Conservation (phyloP, 2,797 vertebrate genomes). For the Catamblyrhynchus diadema region DNA sequence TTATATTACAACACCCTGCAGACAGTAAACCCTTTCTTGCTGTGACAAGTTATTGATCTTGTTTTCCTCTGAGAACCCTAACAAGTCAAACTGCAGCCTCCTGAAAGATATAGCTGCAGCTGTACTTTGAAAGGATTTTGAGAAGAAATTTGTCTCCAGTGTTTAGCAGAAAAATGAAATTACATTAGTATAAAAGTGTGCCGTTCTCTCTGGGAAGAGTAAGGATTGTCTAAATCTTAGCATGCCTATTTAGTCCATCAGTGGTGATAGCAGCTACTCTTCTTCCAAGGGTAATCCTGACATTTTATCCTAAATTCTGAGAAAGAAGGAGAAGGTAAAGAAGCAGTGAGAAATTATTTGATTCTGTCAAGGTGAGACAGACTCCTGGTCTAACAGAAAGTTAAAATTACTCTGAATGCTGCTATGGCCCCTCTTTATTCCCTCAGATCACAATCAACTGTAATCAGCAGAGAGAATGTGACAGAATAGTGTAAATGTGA, state of each 20-base stretch:
- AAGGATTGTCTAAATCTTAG: neutral
- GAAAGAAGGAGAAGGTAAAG: neutral
- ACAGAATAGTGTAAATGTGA: neutral
- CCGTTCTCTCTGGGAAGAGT: neutral
- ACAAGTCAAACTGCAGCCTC: slow-evolving; percentile 57
- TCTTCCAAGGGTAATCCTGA: neutral
- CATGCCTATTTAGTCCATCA: neutral
- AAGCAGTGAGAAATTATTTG: neutral
- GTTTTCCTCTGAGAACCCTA: slow-evolving; percentile 64
- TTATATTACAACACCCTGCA: slow-evolving; percentile 41
- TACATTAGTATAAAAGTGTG: neutral
- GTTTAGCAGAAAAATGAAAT: slow-evolving; percentile 4
- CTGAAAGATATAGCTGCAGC: slow-evolving; percentile 26
- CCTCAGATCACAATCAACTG: neutral
- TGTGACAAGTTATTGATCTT: slow-evolving; percentile 74
- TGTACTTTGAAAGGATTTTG: neutral
- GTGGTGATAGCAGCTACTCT: neutral
- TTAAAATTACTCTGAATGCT: neutral
- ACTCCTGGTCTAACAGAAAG: neutral
- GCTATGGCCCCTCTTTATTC: neutral
- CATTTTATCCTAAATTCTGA: neutral
- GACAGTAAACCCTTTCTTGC: slow-evolving; percentile 61
- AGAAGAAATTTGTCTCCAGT: slow-evolving; percentile 17
- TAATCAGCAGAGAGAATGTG: neutral
- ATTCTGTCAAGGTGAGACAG: neutral